Base-by-base conservation (phyloP, 2,113 vertebrate species). In the Capra hircus region DNA sequence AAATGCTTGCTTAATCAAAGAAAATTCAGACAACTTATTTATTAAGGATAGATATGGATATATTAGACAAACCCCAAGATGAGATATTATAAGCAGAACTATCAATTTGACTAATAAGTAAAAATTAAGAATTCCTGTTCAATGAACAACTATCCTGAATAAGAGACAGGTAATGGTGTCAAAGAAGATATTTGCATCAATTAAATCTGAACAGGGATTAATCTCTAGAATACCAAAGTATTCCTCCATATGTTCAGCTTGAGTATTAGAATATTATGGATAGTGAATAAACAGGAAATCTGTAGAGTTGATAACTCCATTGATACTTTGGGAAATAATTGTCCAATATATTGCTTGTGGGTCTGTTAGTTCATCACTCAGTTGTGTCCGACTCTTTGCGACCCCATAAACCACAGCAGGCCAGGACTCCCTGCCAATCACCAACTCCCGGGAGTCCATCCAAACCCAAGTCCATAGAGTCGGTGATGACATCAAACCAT, bases 11-110 rank as follows among this genome's bases (percentile, higher is more conserved):
- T 86, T 40, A 81, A 45, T 81, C 16, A 55, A 71, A 59, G 27
- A 82, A 95, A 84, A 84, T 78, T 59, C 71, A 43, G 33, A 59
- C 6, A 91, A 57, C 14, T 88, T 88, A 62, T 55, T 80, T 71
- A 19, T 74, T 82, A 74, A 15, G 6, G n/a, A 43, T 64, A 78
- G 62, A 50, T 19, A 74, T 7, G 19, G 15, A 67, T 40, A 6
- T 52, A 62, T 84, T 78, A 55, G 55, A 64, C 5, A 45, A 92
- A 88, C n/a, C 30, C 5, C 19, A 12, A 50, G 64, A 30, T 36
- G 74, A 62, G 33, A 53, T 62, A 87, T 67, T 15, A 60, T 43
- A 93, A 52, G 11, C 43, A 82, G 71, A 71, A 77, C n/a, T 89
- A 67, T 90, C 2, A 16, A 53, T 74, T 87, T 91, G 36, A 60